Conservation (phyloP, 2,797 vertebrate genomes). For the Clarias fuscus region DNA sequence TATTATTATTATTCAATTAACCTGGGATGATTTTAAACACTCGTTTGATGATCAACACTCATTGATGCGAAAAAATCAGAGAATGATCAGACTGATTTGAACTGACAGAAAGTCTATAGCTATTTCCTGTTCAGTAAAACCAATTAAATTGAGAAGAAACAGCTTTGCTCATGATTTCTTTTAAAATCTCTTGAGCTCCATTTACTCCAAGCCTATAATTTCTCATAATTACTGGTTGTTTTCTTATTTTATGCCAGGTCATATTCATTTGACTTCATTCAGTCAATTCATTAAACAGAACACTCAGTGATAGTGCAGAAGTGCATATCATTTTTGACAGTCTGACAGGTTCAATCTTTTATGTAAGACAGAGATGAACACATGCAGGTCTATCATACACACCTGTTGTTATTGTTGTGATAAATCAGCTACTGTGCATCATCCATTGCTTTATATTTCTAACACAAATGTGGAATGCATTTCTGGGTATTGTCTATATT, state of each 20-base stretch:
- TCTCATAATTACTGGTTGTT: not conserved
- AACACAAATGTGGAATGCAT: not conserved
- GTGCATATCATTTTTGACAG: not conserved
- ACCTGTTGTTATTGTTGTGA: slow-evolving; percentile 15
- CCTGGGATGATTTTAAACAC: too few relatives aligned
- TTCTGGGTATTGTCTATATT: not conserved
- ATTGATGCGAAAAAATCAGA: too few relatives aligned
- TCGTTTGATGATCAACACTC: too few relatives aligned
- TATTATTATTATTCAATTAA: too few relatives aligned
- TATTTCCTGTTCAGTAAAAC: not conserved
- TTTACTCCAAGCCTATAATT: not conserved
- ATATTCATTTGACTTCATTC: not conserved
- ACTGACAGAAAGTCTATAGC: too few relatives aligned
- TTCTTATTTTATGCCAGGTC: not conserved
- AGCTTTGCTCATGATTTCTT: not conserved
- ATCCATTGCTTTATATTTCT: slow-evolving; percentile 24
- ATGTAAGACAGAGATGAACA: not conserved
- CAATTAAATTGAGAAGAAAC: not conserved
- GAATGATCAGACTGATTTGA: too few relatives aligned
- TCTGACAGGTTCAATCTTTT: not conserved
- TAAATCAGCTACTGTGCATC: slow-evolving; percentile 7
- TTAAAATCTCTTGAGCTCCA: not conserved
- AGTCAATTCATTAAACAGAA: not conserved
- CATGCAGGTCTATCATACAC: not conserved
- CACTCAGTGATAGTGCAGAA: not conserved